Evolutionary conservation across 2,888 invertebrate genomes (phyloP).

Genomic region (Antitype chi): DNA sequence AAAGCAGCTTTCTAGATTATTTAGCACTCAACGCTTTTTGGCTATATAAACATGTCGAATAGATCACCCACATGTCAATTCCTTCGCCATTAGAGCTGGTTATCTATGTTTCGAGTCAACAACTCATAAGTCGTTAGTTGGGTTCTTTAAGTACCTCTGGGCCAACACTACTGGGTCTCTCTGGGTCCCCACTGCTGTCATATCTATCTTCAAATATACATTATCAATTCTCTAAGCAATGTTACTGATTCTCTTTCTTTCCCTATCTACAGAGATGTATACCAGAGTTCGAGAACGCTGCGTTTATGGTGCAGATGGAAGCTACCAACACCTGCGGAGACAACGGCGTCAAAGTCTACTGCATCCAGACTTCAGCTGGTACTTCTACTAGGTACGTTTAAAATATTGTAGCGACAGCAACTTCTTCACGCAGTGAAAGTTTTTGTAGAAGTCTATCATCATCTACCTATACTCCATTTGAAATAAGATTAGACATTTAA

Average conservation of each 20-base stretch:
- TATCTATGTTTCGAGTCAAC: neutral
- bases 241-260: neutral
- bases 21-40: too few species aligned
- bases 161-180: neutral
- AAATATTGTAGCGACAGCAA: neutral
- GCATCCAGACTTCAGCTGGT: constrained; percentile 96
- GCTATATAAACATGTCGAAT: too few species aligned
- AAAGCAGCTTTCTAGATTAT: too few species aligned
- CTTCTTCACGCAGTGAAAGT: neutral
- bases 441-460: neutral
- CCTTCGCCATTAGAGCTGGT: neutral
- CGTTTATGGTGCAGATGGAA: constrained; percentile 96
- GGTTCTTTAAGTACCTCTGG: neutral
- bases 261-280: constrained; percentile 94
- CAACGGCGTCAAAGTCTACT: constrained; percentile 94
- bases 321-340: constrained; percentile 99
- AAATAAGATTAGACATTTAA: too few species aligned
- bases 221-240: neutral
- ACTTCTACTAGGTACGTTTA: constrained; percentile 89
- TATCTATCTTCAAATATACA: neutral
- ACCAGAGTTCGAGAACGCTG: constrained; percentile 99
- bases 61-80: too few species aligned
- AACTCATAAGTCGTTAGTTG: neutral
- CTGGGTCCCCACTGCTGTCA: neutral
- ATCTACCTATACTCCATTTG: too few species aligned